These are phyloP conservation scores for Perizoma flavofasciatum DNA, from an alignment of 2,888 invertebrate genomes.

Conservation along the genomic window DNA sequence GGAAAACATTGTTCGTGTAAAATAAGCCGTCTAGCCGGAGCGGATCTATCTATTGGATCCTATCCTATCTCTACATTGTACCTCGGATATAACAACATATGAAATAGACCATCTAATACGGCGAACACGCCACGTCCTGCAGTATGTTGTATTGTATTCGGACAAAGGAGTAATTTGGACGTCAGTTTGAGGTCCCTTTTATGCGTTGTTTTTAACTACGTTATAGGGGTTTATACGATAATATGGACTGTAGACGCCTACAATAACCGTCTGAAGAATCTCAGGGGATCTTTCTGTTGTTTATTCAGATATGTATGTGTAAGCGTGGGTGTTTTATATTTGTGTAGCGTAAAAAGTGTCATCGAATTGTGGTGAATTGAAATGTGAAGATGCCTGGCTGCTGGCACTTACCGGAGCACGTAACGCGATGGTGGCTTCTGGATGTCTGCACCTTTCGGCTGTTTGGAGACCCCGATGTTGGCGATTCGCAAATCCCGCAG, in stretches of 20 bases:
- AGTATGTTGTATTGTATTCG: conserved; percentile 37
- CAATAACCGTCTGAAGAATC: not conserved
- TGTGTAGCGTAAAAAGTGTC: not conserved
- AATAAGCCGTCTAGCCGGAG: conserved; percentile 19
- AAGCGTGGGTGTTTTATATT: not conserved
- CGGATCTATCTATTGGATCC: conserved; percentile 19
- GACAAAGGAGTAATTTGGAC: conserved; percentile 40
- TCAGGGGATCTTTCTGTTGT: not conserved
- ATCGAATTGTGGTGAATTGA: conserved; percentile 24
- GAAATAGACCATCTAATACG: conserved; percentile 26
- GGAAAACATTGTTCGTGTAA: conserved; percentile 15
- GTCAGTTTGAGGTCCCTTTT: conserved; percentile 23
- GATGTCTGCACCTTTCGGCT: conserved; percentile 84
- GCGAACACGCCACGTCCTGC: conserved; percentile 30
- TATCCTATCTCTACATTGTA: conserved; percentile 14
- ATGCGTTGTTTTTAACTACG: conserved; percentile 7
- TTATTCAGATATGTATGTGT: not conserved
- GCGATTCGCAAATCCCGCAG: conserved; percentile 75
- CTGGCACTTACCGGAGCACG: conserved; percentile 80
- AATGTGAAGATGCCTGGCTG: conserved; percentile 71
- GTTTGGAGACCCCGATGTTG: conserved; percentile 69
- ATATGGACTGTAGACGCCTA: too few relatives aligned
- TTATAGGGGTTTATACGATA: too few relatives aligned
- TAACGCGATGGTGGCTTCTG: conserved; percentile 87
- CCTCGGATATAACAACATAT: conserved; percentile 5